Percentiles rank a stretch among this genome's conserved stretches.
phyloP scores from a whole-genome alignment of 2,797 vertebrate genomes.

The Enoplosus armatus region DNA sequence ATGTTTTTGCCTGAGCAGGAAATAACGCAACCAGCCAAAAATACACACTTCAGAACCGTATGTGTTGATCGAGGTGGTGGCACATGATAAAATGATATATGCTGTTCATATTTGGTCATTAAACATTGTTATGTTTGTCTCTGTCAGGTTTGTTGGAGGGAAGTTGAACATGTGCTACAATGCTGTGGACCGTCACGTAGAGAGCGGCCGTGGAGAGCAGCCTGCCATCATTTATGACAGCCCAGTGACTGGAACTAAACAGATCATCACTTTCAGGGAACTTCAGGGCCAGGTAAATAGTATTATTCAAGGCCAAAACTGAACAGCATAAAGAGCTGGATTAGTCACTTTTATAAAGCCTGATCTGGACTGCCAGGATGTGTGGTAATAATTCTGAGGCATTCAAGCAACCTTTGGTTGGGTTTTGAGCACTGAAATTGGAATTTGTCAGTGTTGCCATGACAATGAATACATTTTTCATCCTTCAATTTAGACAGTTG shows the following conservation, averaged over 20 bases:
- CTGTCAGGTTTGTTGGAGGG: conserved; percentile 92
- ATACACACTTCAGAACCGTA: background rate
- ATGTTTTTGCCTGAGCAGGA: no score
- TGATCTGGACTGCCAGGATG: background rate
- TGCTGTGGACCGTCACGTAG: conserved; percentile 93
- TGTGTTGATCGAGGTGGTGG: background rate
- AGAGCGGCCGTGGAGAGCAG: conserved; percentile 90
- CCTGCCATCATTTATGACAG: conserved; percentile 95
- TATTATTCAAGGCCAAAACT: background rate
- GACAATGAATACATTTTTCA: conserved; percentile 8
- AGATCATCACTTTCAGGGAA: conserved; percentile 90
- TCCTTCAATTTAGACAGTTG: background rate
- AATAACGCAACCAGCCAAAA: no score
- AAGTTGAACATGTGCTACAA: conserved; percentile 96
- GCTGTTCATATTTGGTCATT: background rate
- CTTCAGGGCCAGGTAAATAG: conserved; percentile 90
- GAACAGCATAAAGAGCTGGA: background rate
- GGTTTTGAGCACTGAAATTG: background rate
- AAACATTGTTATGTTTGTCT: conserved; percentile 27
- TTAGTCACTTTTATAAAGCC: background rate
- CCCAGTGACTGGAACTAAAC: conserved; percentile 92
- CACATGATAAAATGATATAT: background rate
- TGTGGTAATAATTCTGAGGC: background rate
- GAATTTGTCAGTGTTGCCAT: conserved; percentile 20
- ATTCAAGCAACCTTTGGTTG: background rate